Evolutionary conservation across 2,888 invertebrate genomes (phyloP).

Genomic region (Caenorhabditis angaria): DNA sequence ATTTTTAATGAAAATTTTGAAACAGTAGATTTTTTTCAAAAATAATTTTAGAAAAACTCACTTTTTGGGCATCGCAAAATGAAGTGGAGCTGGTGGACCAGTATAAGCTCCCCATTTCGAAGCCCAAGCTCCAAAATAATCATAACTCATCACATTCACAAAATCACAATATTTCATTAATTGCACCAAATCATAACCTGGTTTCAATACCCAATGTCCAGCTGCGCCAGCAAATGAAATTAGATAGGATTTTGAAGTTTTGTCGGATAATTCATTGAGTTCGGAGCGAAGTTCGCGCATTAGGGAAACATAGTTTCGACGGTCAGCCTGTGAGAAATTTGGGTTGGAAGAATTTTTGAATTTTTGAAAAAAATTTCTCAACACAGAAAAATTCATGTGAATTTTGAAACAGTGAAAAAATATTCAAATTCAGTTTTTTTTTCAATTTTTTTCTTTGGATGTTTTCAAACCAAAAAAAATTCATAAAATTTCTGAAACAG

Average conservation of each 20-base stretch:
- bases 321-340: conserved; percentile 49
- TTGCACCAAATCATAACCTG: conserved; percentile 65
- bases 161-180: conserved; percentile 67
- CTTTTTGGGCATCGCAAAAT: conserved; percentile 64
- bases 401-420: no score
- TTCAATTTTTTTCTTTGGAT: no score
- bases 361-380: no score
- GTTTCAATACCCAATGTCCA: conserved; percentile 71
- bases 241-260: conserved; percentile 44
- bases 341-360: neutral
- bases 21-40: no score
- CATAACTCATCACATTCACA: conserved; percentile 72
- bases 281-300: conserved; percentile 60
- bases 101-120: conserved; percentile 71
- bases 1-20: no score
- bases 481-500: neutral
- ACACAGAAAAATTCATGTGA: neutral
- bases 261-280: conserved; percentile 53
- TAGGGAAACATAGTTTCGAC: conserved; percentile 67
- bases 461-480: neutral
- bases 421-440: neutral
- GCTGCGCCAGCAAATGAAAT: conserved; percentile 71
- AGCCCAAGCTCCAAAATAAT: conserved; percentile 71
- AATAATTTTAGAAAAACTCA: conserved; percentile 12
- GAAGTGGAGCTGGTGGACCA: conserved; percentile 70